Base-by-base conservation (phyloP, 2,888 invertebrate species). In the Branchinecta sandiegonensis region DNA sequence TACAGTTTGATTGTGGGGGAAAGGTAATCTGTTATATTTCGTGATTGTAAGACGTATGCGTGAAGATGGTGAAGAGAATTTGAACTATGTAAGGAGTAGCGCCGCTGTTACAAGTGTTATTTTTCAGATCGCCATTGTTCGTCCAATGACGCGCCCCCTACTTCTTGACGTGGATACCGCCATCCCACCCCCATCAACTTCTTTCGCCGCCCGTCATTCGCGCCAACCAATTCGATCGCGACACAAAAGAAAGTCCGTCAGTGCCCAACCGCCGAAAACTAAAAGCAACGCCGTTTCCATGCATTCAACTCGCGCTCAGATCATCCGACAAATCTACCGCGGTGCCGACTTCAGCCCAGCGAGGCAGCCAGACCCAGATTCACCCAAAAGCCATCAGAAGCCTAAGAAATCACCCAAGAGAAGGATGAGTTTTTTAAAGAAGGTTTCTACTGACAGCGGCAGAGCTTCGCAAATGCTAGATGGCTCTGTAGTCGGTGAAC, bases 241-340 rank as follows among this genome's bases (percentile, higher is more conserved):
- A 9, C 63, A 56, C 8, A 56, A 56, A 23, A n/a, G 63, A 56
- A 56, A 17, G 63, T 56, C 63, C 23, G 1, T 10, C 11, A 56
- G 14, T 56, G 11, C 63, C 23, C 63, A 23, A 8, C 63, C 63
- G n/a, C 8, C 8, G 8, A 17, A n/a, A 17, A 56, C n/a, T 11
- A 56, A 9, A 10, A 56, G n/a, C n/a, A 56, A 23, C 23, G n/a
- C 63, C 23, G 63, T 56, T n/a, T 23, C 63, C 1, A 17, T 56
- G 63, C 23, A 17, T 56, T 56, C 63, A 9, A 56, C 63, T 56
- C n/a, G 63, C n/a, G 9, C 63, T 56, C 63, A 56, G 9, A 56
- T 56, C 0, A 56, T 56, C 63, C 63, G 23, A 23, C 63, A 56
- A 56, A 56, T 56, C 23, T 56, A 56, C 63, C 63, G 63, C 23